Percentiles rank a stretch among this genome's conserved stretches.
These are phyloP conservation scores for Tretioscincus oriximinensis DNA, from an alignment of 2,113 vertebrate species.

Conservation along the genomic window DNA sequence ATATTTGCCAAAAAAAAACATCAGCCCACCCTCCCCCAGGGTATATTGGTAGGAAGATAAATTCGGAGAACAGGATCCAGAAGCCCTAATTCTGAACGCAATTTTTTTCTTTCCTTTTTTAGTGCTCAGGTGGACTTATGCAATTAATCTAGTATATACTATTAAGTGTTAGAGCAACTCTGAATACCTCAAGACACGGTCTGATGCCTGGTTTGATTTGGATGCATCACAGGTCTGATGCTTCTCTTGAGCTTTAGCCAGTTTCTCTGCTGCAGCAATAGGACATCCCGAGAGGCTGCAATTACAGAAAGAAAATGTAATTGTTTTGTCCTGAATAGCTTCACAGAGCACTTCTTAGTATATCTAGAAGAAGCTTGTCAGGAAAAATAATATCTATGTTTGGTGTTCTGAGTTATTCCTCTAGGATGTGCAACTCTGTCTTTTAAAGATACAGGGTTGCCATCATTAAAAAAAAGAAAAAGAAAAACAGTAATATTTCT, in stretches of 20 bases:
- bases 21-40: slow-evolving; percentile 69
- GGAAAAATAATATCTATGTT: slow-evolving; percentile 41
- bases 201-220: slow-evolving; percentile 94
- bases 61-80: slow-evolving; percentile 68
- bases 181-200: slow-evolving; percentile 95
- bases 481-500: slow-evolving; percentile 6
- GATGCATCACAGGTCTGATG: slow-evolving; percentile 91
- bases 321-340: slow-evolving; percentile 52
- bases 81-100: slow-evolving; percentile 71
- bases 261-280: slow-evolving; percentile 96
- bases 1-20: slow-evolving; percentile 69
- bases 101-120: slow-evolving; percentile 24
- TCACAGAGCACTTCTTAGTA: slow-evolving; percentile 55
- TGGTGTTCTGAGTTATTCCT: slow-evolving; percentile 35
- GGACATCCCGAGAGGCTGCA: slow-evolving; percentile 97
- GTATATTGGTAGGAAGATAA: slow-evolving; percentile 64
- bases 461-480: slow-evolving; percentile 32
- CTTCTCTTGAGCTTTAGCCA: slow-evolving; percentile 98
- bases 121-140: slow-evolving; percentile 66
- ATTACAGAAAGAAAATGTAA: slow-evolving; percentile 70
- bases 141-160: slow-evolving; percentile 70
- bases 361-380: slow-evolving; percentile 43
- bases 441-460: slow-evolving; percentile 48
- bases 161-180: slow-evolving; percentile 74
- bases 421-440: slow-evolving; percentile 38